These are phyloP conservation scores for Pseudomugil gertrudae DNA, from an alignment of 2,797 vertebrate species.

Conservation along the genomic window DNA sequence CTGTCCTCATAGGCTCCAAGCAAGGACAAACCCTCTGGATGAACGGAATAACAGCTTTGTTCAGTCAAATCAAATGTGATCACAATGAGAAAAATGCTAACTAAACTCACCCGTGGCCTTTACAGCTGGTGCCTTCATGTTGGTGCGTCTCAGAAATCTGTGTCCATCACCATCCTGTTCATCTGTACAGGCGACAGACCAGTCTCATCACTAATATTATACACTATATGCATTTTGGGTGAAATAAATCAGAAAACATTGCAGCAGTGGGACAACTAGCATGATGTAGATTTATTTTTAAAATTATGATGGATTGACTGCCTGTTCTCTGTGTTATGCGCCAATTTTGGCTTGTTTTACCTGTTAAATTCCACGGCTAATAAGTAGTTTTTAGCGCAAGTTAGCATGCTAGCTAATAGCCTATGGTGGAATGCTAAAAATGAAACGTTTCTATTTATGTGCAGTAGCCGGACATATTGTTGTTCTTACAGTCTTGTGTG, in stretches of 20 bases:
- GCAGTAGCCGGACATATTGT: rapidly evolving
- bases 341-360: background rate
- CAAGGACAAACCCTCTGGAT: conserved; percentile 90
- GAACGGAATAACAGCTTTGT: background rate
- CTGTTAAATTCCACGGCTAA: background rate
- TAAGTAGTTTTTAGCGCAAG: conserved; percentile 4
- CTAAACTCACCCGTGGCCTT: conserved; percentile 89
- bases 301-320: rapidly evolving
- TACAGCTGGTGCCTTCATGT: conserved; percentile 83
- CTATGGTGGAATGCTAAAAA: background rate
- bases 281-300: background rate
- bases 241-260: too few relatives aligned
- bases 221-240: background rate
- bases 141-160: conserved; percentile 70
- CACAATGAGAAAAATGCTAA: background rate
- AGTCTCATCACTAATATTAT: too few relatives aligned
- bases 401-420: conserved; percentile 22
- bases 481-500: rapidly evolving
- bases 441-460: background rate
- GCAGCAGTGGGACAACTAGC: too few relatives aligned
- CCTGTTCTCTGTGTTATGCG: rapidly evolving
- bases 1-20: conserved; percentile 97
- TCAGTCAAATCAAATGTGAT: rapidly evolving
- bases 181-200: conserved; percentile 72
- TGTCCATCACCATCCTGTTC: conserved; percentile 87